phyloP scores from a whole-genome alignment of 2,797 vertebrate species.

The Phrynocephalus vlangalii region DNA sequence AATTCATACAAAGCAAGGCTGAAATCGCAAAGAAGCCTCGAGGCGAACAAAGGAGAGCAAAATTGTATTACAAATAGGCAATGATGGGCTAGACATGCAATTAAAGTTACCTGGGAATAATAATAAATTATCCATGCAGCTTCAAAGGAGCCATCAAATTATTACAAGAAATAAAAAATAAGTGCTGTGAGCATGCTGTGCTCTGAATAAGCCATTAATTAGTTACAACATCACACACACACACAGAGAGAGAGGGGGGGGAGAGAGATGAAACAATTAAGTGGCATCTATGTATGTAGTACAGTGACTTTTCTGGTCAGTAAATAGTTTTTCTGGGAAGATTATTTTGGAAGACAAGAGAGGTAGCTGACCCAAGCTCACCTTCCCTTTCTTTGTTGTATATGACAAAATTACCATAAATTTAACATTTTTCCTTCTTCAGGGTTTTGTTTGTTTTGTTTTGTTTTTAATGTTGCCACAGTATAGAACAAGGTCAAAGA shows the following conservation, averaged over 20 bases:
- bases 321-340: neutral
- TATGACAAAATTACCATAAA: neutral
- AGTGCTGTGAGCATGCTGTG: neutral
- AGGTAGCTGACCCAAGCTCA: neutral
- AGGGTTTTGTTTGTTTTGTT: neutral
- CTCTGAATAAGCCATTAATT: conserved; percentile 10
- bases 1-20: neutral
- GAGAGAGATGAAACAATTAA: neutral
- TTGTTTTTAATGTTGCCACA: neutral
- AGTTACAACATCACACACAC: neutral
- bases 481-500: neutral
- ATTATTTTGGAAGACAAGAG: neutral
- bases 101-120: conserved; percentile 29
- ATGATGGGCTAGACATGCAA: conserved; percentile 11
- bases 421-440: neutral
- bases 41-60: conserved; percentile 13
- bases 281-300: neutral
- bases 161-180: conserved; percentile 1
- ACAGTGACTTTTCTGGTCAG: neutral
- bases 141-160: conserved; percentile 20
- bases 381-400: neutral
- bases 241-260: no score
- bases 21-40: conserved; percentile 11
- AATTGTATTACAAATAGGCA: conserved; percentile 23
- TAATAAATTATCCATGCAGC: conserved; percentile 22